These are phyloP conservation scores for Hystrix brachyura DNA, from an alignment of 2,113 vertebrate genomes.

Conservation along the genomic window DNA sequence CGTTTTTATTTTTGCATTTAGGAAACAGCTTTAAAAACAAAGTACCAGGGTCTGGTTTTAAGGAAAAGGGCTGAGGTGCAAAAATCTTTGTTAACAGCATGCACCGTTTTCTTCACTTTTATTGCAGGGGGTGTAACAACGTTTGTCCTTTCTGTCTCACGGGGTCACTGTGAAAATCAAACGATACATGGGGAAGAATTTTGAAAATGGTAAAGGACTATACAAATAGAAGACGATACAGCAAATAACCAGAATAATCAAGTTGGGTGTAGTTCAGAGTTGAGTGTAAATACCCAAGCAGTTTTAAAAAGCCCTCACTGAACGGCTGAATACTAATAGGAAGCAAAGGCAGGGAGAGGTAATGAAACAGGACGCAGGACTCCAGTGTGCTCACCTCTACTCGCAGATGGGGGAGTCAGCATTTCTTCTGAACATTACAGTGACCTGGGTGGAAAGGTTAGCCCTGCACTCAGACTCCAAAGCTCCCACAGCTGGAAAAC, in stretches of 20 bases:
- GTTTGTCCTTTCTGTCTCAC: not conserved
- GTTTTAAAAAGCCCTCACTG: not conserved
- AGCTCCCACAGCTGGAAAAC: not conserved
- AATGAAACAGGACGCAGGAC: not conserved
- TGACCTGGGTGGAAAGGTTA: constrained; percentile 46
- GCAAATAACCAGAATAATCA: constrained; percentile 32
- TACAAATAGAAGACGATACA: not conserved
- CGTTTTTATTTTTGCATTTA: constrained; percentile 68
- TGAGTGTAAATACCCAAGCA: constrained; percentile 4
- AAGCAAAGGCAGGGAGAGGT: not conserved
- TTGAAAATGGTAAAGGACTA: not conserved
- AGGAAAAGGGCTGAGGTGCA: not conserved
- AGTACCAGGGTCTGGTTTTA: constrained; percentile 25
- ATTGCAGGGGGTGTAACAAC: not conserved
- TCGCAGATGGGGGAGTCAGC: constrained; percentile 53
- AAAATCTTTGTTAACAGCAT: constrained; percentile 1
- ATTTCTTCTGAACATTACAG: constrained; percentile 67
- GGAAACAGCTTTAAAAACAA: constrained; percentile 69
- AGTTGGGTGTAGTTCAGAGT: constrained; percentile 3
- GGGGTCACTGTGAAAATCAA: not conserved
- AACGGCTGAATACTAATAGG: not conserved
- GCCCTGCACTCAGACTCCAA: not conserved
- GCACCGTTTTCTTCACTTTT: not conserved
- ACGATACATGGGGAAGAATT: constrained; percentile 11
- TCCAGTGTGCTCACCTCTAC: not conserved